Percentiles rank a stretch among this genome's conserved stretches.
Conservation (phyloP, 2,113 vertebrate genomes). For the Ginglymostoma cirratum region DNA sequence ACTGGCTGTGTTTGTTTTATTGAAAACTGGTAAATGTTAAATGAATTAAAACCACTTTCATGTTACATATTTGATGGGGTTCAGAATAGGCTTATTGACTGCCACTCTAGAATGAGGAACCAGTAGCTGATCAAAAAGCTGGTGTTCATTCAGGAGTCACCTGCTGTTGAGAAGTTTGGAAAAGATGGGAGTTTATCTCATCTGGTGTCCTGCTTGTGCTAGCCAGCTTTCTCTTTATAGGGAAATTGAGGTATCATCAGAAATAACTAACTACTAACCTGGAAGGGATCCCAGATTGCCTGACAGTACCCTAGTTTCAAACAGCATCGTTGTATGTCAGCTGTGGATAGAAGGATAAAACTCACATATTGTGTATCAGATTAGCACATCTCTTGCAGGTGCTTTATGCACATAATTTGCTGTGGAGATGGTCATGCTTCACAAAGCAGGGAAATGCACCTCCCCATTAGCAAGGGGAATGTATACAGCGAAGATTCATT, state of each 20-base stretch:
- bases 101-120: background rate
- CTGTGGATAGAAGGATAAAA: too few relatives aligned
- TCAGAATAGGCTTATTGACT: background rate
- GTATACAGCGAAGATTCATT: background rate
- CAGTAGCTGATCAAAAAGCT: background rate
- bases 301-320: background rate
- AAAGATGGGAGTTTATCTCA: background rate
- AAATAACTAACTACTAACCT: background rate
- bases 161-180: background rate
- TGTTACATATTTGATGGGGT: background rate
- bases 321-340: background rate
- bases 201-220: background rate
- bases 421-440: background rate
- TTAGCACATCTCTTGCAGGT: background rate
- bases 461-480: background rate
- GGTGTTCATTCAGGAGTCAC: background rate
- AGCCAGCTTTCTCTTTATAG: background rate
- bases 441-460: background rate
- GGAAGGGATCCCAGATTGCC: background rate
- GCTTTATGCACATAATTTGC: background rate
- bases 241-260: background rate
- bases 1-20: constrained; percentile 36
- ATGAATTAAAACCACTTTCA: background rate
- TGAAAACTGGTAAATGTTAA: background rate
- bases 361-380: background rate